Base-by-base conservation (phyloP, 2,797 vertebrate genomes). In the Euphonia xanthogaster region DNA sequence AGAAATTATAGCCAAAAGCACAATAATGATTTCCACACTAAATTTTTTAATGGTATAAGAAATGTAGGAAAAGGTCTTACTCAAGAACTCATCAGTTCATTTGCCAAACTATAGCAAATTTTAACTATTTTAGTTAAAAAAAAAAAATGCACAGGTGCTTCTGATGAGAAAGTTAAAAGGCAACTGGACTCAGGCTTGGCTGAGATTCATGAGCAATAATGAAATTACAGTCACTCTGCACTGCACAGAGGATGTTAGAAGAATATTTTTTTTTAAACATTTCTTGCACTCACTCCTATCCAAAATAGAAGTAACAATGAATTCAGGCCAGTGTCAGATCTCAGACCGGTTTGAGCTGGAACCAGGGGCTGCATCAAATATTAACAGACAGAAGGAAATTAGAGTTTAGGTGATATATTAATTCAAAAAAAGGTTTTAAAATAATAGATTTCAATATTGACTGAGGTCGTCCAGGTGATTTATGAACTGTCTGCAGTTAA, bases 11-110 rank as follows among this genome's bases (percentile, higher is more conserved):
- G 76, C 92, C 71, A 93, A 97, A 97, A 93, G 21, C 47, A 82
- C 61, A 37, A 70, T 93, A 90, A 96, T 87, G 82, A 95, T 97
- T 97, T 97, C 94, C 94, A 95, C 33, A 61, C 72, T 95, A 90
- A 97, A 95, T 93, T 95, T 93, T 88, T 60, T 50, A 88, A 86
- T 57, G 51, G 39, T 63, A 67, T 74, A 88, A 95, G 74, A 97
- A 96, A 95, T 88, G 15, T 66, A 93, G 71, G 57, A 73, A 86
- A 94, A 86, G 31, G 31, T 50, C 28, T 74, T 65, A 73, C 24
- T 79, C 40, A 78, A 86, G 51, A 92, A 84, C 44, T 66, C 30
- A 78, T 54, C 70, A 54, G 45, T 45, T 94, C 92, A 90, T 71
- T 74, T 93, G 55, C 42, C 65, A 92, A 96, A 91, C 33, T 50